phyloP scores from a whole-genome alignment of 2,113 vertebrate species.

The Alouatta palliata region DNA sequence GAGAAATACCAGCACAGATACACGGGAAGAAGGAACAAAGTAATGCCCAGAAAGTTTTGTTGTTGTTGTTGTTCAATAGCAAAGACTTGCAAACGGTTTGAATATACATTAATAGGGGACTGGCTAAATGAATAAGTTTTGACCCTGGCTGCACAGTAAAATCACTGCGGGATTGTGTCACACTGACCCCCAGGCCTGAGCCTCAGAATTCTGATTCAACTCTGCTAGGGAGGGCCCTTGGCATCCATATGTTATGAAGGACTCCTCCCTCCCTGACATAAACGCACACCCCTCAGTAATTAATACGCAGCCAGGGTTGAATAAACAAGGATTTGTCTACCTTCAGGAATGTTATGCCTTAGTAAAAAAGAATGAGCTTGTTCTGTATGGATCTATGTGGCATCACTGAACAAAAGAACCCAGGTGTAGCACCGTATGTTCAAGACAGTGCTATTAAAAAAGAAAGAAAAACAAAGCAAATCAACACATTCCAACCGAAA shows the following conservation, averaged over 20 bases:
- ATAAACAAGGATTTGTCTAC: background rate
- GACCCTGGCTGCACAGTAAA: background rate
- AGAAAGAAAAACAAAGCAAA: background rate
- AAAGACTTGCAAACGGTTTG: background rate
- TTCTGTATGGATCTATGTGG: rapidly evolving
- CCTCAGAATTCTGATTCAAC: background rate
- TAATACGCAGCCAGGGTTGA: background rate
- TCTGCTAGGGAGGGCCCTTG: background rate
- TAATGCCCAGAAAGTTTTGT: background rate
- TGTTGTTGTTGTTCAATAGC: background rate
- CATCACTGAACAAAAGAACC: background rate
- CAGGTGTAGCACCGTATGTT: background rate
- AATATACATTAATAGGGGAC: background rate
- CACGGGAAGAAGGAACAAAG: background rate
- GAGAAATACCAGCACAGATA: background rate
- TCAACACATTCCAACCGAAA: background rate
- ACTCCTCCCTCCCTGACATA: rapidly evolving
- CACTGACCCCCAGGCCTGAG: background rate
- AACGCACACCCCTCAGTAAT: background rate
- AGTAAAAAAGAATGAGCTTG: background rate
- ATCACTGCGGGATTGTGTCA: background rate
- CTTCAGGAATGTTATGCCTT: background rate
- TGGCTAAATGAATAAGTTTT: background rate
- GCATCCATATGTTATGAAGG: background rate
- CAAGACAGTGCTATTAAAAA: background rate